phyloP scores from a whole-genome alignment of 2,113 vertebrate species.

The Gymnocephalus cernua region DNA sequence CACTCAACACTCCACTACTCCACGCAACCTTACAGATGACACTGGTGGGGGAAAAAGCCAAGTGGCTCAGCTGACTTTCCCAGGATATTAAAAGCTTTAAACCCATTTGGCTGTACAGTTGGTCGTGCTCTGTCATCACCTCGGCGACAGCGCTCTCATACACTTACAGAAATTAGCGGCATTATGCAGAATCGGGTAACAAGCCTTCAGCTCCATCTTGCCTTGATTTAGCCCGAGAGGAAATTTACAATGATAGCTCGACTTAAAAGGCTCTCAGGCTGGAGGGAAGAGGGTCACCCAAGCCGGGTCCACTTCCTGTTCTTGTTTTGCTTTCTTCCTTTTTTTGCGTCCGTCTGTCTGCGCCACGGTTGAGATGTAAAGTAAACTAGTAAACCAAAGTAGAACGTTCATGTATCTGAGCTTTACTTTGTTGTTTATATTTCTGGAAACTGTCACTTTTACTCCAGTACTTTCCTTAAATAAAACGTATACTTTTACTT shows the following conservation, averaged over 20 bases:
- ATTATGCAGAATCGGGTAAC: constrained; percentile 61
- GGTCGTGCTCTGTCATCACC: constrained; percentile 72
- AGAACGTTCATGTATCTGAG: no score
- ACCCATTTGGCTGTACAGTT: constrained; percentile 35
- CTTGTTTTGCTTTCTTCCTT: constrained; percentile 47
- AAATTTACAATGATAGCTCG: constrained; percentile 58
- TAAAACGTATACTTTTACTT: no score
- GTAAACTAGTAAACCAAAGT: no score
- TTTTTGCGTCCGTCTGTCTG: constrained; percentile 20
- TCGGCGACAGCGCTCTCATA: constrained; percentile 36
- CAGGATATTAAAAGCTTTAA: constrained; percentile 23
- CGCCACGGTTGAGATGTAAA: no score
- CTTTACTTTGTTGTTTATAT: no score
- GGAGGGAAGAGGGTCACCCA: constrained; percentile 8
- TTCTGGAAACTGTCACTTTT: no score
- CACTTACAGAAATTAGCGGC: constrained; percentile 51
- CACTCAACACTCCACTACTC: neutral
- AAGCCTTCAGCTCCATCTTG: constrained; percentile 17
- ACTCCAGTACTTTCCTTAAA: no score
- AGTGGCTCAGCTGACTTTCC: constrained; percentile 39
- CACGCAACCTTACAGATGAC: neutral
- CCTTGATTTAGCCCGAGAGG: constrained; percentile 47
- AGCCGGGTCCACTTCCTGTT: constrained; percentile 45
- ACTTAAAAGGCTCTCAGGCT: constrained; percentile 34
- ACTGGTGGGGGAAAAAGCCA: neutral